Evolutionary conservation across 2,888 invertebrate genomes (phyloP).

Genomic region (Lysandra coridon): DNA sequence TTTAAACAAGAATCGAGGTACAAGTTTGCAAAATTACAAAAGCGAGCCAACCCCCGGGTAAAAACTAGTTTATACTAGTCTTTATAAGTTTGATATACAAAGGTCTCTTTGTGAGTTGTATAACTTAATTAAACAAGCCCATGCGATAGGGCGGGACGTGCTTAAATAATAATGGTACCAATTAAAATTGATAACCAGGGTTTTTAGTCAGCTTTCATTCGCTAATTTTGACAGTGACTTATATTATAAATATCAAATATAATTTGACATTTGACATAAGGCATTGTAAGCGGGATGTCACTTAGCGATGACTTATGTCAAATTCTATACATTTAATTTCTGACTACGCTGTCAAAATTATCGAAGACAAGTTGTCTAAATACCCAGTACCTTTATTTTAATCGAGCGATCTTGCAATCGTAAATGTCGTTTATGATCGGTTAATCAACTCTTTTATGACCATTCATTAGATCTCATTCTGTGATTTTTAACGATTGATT

Average conservation of each 20-base stretch:
- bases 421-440: slow-evolving; percentile 21
- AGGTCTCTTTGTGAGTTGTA: slow-evolving; percentile 7
- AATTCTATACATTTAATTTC: background rate
- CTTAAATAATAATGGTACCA: slow-evolving; percentile 9
- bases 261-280: too few species aligned
- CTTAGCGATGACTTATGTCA: background rate
- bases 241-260: background rate
- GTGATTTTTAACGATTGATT: slow-evolving; percentile 26
- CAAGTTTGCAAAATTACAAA: background rate
- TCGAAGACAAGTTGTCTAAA: background rate
- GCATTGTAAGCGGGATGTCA: too few species aligned
- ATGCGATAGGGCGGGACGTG: slow-evolving; percentile 25
- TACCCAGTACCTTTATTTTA: slow-evolving; percentile 6
- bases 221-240: background rate
- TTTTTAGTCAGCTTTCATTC: background rate
- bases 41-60: background rate
- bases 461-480: slow-evolving; percentile 4
- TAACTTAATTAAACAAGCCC: slow-evolving; percentile 14
- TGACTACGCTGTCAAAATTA: too few species aligned
- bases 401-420: slow-evolving; percentile 20
- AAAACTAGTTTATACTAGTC: background rate
- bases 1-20: background rate
- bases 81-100: background rate
- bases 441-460: slow-evolving; percentile 24
- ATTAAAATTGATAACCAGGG: background rate